Conservation (phyloP, 1,140 invertebrate genomes). For the Acromyrmex heyeri region DNA sequence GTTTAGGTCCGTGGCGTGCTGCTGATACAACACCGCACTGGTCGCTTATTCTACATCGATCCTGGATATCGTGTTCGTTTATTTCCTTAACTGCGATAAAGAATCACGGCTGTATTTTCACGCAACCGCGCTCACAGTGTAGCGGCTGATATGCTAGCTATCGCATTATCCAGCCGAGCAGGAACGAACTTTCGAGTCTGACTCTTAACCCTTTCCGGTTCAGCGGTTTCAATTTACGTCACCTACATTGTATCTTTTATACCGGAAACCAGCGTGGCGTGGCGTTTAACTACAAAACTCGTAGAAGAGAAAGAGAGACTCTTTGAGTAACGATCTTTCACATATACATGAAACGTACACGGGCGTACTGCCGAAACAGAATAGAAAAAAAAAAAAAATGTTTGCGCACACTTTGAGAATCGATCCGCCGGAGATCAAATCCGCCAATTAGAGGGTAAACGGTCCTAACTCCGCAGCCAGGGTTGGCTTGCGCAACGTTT, state of each 20-base stretch:
- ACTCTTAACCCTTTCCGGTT: conserved; percentile 61
- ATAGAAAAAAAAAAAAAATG: background rate
- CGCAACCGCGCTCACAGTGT: conserved; percentile 35
- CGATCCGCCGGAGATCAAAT: conserved; percentile 48
- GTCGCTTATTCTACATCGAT: conserved; percentile 26
- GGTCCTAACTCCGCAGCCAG: conserved; percentile 1
- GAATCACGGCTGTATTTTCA: conserved; percentile 52
- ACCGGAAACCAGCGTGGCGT: conserved; percentile 34
- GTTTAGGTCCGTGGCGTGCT: conserved; percentile 49
- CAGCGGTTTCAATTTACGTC: conserved; percentile 61
- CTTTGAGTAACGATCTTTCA: conserved; percentile 5
- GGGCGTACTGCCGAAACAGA: background rate
- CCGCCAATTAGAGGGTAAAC: conserved; percentile 52
- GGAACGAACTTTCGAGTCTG: conserved; percentile 39
- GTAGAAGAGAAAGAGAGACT: background rate
- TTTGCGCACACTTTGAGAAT: conserved; percentile 40
- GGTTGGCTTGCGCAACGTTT: conserved; percentile 29
- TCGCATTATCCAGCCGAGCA: conserved; percentile 39
- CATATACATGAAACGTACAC: background rate
- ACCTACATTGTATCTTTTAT: conserved; percentile 28
- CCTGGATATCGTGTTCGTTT: conserved; percentile 54
- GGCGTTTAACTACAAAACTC: conserved; percentile 23
- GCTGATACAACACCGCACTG: conserved; percentile 28
- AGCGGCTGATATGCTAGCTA: conserved; percentile 39
- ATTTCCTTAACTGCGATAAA: conserved; percentile 45